Evolutionary conservation across 1,140 invertebrate species (phyloP).

Genomic region (Laupala kohalensis): DNA sequence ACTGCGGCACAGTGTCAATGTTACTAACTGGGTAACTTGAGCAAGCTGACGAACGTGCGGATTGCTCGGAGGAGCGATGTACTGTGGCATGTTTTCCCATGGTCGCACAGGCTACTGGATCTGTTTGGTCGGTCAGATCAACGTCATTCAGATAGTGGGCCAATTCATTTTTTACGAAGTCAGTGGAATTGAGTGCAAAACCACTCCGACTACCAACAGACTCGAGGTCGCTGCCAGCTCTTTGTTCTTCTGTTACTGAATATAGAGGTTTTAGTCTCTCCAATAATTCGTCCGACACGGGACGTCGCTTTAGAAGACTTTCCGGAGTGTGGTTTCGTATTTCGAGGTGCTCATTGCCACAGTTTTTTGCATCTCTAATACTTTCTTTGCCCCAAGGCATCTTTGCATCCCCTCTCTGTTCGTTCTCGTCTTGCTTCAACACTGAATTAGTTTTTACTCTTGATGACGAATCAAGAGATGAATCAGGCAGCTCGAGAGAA

Average conservation of each 20-base stretch:
- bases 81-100: not conserved
- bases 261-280: conserved; percentile 24
- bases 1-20: too few species aligned
- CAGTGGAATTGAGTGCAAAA: conserved; percentile 15
- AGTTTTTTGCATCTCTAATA: not conserved
- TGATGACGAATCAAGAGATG: conserved; percentile 25
- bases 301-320: conserved; percentile 50
- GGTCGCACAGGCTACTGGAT: not conserved
- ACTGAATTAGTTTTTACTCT: not conserved
- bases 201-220: conserved; percentile 22
- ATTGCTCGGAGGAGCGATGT: not conserved
- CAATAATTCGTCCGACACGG: conserved; percentile 46
- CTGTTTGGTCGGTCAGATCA: conserved; percentile 32
- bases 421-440: not conserved
- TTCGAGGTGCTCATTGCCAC: conserved; percentile 33
- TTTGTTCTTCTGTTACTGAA: conserved; percentile 48
- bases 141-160: conserved; percentile 50
- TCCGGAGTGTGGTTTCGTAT: conserved; percentile 31
- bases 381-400: not conserved
- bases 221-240: conserved; percentile 41
- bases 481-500: conserved; percentile 26
- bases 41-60: too few species aligned
- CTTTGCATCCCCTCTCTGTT: not conserved
- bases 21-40: too few species aligned
- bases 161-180: conserved; percentile 35